Evolutionary conservation across 2,797 vertebrate species (phyloP), one percentile per base, ranked within the genome.

Genomic region (Anolis apletophallus): DNA sequence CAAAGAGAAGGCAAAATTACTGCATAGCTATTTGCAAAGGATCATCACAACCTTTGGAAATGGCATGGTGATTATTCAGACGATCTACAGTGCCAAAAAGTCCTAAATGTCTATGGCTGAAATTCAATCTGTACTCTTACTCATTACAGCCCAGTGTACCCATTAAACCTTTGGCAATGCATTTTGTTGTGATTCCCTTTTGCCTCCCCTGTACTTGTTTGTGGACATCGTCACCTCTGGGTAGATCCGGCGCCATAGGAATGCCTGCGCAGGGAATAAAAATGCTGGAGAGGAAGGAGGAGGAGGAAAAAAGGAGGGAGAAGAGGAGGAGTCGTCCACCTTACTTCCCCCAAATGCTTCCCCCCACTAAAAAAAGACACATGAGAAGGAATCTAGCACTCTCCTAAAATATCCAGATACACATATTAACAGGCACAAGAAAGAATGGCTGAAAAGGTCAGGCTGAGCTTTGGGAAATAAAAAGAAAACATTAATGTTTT

Each of bases 211-310:
- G 57, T 86, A 74, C 32, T 82, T 86, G 29, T 89, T 87, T 87
- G 74, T 87, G 69, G 80, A 81, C 36, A 54, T 83, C 89, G 87
- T 90, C 90, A 86, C 88, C 90, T 88, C 83, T 86, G 93, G 91
- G 87, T 87, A 50, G 84, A 90, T 92, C 83, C 83, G 87, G 73
- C 21, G 59, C 9, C 10, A 10, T 3, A 61, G 34, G 34, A 32
- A 32, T 40, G 40, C 55, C 54, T 54, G 32, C n/a, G 12, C 86
- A 90, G 84, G 87, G 81, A 92, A 93, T 83, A 85, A 89, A 88
- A 40, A 86, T 59, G 34, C 69, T 72, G 90, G 40, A 87, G 13
- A 54, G 88, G 90, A 61, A 16, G 46, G 26, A 29, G 50, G 74
- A 32, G 29, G 61, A 64, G 26, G 6, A 61, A 46, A 46, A 6